Evolutionary conservation across 2,888 invertebrate genomes (phyloP).

Genomic region (Crepidodera aurea): DNA sequence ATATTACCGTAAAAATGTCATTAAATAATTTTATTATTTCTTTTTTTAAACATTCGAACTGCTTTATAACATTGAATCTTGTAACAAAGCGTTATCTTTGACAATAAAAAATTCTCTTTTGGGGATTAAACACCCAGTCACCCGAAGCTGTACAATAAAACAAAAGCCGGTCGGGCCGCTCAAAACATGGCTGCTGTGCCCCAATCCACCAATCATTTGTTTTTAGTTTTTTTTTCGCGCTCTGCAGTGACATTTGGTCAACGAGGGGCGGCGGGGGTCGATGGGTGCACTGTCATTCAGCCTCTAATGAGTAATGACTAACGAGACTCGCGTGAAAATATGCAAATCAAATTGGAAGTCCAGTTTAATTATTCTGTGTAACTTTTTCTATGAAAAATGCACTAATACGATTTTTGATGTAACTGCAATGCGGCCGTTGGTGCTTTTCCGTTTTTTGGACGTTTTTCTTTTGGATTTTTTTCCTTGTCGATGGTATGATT

Average conservation of each 20-base stretch:
- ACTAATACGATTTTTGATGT: slow-evolving; percentile 54
- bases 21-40: no score
- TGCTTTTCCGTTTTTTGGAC: slow-evolving; percentile 29
- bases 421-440: slow-evolving; percentile 41
- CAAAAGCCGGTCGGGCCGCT: slow-evolving; percentile 48
- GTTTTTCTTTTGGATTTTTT: slow-evolving; percentile 33
- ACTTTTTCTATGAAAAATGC: slow-evolving; percentile 53
- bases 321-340: slow-evolving; percentile 63
- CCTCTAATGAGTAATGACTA: slow-evolving; percentile 63
- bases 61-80: neutral
- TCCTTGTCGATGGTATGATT: slow-evolving; percentile 45
- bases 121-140: slow-evolving; percentile 18
- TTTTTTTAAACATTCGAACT: no score
- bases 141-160: slow-evolving; percentile 40
- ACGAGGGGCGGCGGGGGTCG: slow-evolving; percentile 43
- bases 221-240: slow-evolving; percentile 55
- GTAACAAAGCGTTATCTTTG: neutral
- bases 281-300: slow-evolving; percentile 58
- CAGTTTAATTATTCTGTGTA: slow-evolving; percentile 60
- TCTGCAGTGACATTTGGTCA: slow-evolving; percentile 59
- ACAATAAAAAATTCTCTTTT: slow-evolving; percentile 12
- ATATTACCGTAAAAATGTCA: no score
- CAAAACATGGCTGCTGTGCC: slow-evolving; percentile 59
- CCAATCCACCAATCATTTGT: slow-evolving; percentile 61
- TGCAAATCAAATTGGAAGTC: slow-evolving; percentile 63